These are phyloP conservation scores for Pristionchus maxplancki DNA, from an alignment of 2,888 invertebrate species.

Conservation along the genomic window DNA sequence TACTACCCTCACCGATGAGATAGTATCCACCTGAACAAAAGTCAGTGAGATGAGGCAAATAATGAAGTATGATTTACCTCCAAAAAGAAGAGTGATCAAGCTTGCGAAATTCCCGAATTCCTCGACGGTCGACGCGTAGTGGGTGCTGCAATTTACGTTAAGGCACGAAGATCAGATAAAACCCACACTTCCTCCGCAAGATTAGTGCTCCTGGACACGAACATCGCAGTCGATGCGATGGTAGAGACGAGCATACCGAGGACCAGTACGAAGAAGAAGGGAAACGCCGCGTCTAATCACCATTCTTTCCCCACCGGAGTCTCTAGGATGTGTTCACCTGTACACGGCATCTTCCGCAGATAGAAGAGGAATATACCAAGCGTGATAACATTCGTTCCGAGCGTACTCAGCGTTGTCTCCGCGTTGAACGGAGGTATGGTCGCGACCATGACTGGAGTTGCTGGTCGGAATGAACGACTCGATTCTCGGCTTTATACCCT, in stretches of 20 bases:
- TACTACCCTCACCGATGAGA: background rate
- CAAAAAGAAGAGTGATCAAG: background rate
- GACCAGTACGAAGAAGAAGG: background rate
- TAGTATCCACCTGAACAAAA: background rate
- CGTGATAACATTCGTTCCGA: background rate
- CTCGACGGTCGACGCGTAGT: background rate
- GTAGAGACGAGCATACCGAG: background rate
- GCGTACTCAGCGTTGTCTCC: background rate
- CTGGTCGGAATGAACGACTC: background rate
- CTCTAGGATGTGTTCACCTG: background rate
- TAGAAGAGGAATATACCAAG: background rate
- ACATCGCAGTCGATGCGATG: background rate
- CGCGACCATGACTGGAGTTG: background rate
- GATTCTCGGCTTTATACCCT: background rate
- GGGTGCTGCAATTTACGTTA: background rate
- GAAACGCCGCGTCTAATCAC: background rate
- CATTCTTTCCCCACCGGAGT: background rate
- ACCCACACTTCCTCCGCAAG: background rate
- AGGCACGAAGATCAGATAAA: no score
- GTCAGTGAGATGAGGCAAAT: no score
- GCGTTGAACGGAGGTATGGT: no score
- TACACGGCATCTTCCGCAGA: background rate
- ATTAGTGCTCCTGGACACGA: background rate
- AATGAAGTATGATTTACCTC: background rate
- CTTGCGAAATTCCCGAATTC: background rate